Evolutionary conservation across 2,888 invertebrate species (phyloP).

Genomic region (Lutraria lutraria): DNA sequence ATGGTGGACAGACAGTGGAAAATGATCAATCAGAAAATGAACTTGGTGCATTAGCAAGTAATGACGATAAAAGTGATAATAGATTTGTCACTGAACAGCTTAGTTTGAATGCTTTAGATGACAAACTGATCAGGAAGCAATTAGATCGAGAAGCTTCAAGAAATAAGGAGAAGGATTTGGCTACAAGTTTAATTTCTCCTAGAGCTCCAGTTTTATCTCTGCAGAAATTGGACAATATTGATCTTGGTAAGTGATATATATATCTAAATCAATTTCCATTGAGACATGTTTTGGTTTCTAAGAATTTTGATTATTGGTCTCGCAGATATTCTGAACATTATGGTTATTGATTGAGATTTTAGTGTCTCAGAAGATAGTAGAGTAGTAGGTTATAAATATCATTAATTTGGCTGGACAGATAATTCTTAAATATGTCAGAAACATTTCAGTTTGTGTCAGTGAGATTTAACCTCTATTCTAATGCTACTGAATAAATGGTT

Average conservation of each 20-base stretch:
- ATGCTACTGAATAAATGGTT: too few species aligned
- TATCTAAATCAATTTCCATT: slow-evolving; percentile 37
- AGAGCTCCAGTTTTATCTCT: slow-evolving; percentile 75
- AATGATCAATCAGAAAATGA: neutral
- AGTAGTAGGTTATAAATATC: too few species aligned
- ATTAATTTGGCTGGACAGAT: too few species aligned
- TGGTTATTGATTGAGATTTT: too few species aligned
- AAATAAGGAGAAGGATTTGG: slow-evolving; percentile 68
- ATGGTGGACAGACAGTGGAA: slow-evolving; percentile 1
- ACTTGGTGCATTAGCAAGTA: slow-evolving; percentile 14
- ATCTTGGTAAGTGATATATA: slow-evolving; percentile 75
- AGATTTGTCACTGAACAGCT: slow-evolving; percentile 41
- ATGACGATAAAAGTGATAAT: slow-evolving; percentile 52
- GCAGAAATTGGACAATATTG: slow-evolving; percentile 74
- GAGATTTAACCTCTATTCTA: too few species aligned
- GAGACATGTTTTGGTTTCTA: too few species aligned
- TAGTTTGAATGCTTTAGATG: slow-evolving; percentile 62
- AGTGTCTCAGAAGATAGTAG: too few species aligned
- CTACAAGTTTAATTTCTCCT: slow-evolving; percentile 71
- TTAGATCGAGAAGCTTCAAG: slow-evolving; percentile 67
- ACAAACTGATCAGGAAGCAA: slow-evolving; percentile 62
- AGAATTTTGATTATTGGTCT: too few species aligned
- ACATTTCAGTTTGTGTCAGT: too few species aligned
- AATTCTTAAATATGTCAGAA: too few species aligned
- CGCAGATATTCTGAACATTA: too few species aligned